These are phyloP conservation scores for Cyprinodon diabolis DNA, from an alignment of 2,797 vertebrate species.

Conservation along the genomic window DNA sequence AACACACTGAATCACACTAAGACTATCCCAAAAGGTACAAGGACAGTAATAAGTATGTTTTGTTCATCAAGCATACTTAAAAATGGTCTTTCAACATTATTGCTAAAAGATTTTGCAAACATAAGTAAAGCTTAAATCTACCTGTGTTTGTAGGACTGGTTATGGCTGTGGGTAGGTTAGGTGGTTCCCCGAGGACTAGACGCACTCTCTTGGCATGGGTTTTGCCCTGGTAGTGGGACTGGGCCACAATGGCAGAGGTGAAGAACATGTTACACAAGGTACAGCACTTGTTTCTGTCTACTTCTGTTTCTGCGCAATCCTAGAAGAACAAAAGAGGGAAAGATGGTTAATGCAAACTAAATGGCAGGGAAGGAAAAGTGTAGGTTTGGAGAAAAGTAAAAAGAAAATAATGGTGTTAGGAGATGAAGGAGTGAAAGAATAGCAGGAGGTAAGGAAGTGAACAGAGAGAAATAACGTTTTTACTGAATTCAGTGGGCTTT, in stretches of 20 bases:
- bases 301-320: constrained; percentile 86
- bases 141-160: constrained; percentile 70
- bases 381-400: constrained; percentile 19
- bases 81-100: background rate
- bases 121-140: constrained; percentile 18
- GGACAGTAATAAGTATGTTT: too few relatives aligned
- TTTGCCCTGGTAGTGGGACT: constrained; percentile 89
- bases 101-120: background rate
- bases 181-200: constrained; percentile 82
- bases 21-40: too few relatives aligned
- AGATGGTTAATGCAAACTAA: constrained; percentile 14
- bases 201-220: constrained; percentile 87
- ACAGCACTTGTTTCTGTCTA: constrained; percentile 88
- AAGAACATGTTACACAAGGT: constrained; percentile 90
- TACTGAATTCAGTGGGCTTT: constrained; percentile 29
- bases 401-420: constrained; percentile 10
- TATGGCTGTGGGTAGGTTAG: constrained; percentile 69
- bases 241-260: constrained; percentile 87
- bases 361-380: constrained; percentile 14
- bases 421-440: constrained; percentile 24
- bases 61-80: too few relatives aligned
- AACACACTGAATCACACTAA: too few relatives aligned
- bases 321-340: constrained; percentile 52
- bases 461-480: constrained; percentile 33
- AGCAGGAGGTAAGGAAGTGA: constrained; percentile 45